Percentiles rank a stretch among this genome's conserved stretches.
Conservation (phyloP, 2,888 invertebrate genomes). For the Athalia cordata region DNA sequence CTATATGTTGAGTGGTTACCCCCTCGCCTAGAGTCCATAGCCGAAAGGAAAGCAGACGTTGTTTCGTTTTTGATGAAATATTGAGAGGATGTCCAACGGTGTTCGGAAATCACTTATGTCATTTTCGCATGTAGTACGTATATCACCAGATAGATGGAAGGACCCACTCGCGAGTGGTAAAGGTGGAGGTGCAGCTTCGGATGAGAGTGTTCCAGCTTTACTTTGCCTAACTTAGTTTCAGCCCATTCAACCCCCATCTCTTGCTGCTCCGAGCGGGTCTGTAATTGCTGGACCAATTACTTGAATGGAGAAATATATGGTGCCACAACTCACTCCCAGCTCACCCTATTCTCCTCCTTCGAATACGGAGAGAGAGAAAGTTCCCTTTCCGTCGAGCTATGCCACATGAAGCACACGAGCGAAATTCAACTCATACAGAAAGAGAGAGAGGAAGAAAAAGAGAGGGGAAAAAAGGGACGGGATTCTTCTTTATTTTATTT, state of each 20-base stretch:
- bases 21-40: too few relatives aligned
- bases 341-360: slow-evolving; percentile 28
- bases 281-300: slow-evolving; percentile 60
- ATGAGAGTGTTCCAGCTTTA: slow-evolving; percentile 41
- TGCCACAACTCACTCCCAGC: slow-evolving; percentile 49
- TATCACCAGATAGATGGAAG: not conserved
- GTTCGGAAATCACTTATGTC: not conserved
- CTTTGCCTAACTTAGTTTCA: slow-evolving; percentile 49
- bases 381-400: slow-evolving; percentile 49
- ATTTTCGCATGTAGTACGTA: not conserved
- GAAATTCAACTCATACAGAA: not conserved
- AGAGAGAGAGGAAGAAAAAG: not conserved
- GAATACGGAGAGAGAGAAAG: too few relatives aligned
- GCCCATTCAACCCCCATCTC: slow-evolving; percentile 50
- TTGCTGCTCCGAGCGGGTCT: slow-evolving; percentile 48
- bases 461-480: not conserved
- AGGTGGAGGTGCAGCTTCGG: not conserved
- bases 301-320: slow-evolving; percentile 57
- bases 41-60: too few relatives aligned
- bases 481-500: slow-evolving; percentile 47
- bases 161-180: not conserved
- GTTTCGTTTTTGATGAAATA: too few relatives aligned
- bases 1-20: too few relatives aligned
- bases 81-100: not conserved
- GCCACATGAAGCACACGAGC: not conserved